phyloP scores from a whole-genome alignment of 2,888 invertebrate genomes.

The Euproctis similis region DNA sequence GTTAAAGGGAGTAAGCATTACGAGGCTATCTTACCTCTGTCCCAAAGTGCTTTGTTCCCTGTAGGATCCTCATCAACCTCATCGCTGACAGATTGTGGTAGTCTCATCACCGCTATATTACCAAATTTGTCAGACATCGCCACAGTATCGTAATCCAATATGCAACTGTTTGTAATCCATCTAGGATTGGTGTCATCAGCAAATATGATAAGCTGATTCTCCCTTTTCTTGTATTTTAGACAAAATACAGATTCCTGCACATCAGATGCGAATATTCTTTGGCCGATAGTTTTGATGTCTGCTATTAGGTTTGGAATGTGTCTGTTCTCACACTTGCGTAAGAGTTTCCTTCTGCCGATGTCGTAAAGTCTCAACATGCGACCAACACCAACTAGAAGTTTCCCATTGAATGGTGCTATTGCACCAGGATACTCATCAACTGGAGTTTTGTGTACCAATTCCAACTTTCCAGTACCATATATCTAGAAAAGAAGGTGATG shows the following conservation, averaged over 20 bases:
- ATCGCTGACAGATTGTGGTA: conserved; percentile 94
- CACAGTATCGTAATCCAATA: conserved; percentile 97
- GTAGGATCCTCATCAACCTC: conserved; percentile 99
- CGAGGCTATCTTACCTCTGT: conserved; percentile 72
- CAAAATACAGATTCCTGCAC: conserved; percentile 98
- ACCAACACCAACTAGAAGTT: conserved; percentile 94
- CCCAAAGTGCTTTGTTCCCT: conserved; percentile 98
- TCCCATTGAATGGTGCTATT: conserved; percentile 92
- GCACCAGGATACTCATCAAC: conserved; percentile 95
- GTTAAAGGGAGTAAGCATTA: too few species aligned
- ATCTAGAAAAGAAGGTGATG: conserved; percentile 64
- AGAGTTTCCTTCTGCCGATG: conserved; percentile 91
- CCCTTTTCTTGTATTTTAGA: conserved; percentile 93
- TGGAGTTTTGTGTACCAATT: conserved; percentile 94
- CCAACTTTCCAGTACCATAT: conserved; percentile 87
- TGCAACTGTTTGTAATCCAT: conserved; percentile 94
- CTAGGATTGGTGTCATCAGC: conserved; percentile 98
- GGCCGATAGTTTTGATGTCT: conserved; percentile 94
- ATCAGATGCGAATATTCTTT: conserved; percentile 95
- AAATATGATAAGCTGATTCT: conserved; percentile 98
- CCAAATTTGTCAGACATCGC: conserved; percentile 99
- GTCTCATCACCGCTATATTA: conserved; percentile 91
- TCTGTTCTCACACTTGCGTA: conserved; percentile 98
- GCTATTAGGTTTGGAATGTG: conserved; percentile 97
- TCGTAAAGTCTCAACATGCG: conserved; percentile 95